phyloP scores from a whole-genome alignment of 2,113 vertebrate species.

The Chaenogobius annularis region DNA sequence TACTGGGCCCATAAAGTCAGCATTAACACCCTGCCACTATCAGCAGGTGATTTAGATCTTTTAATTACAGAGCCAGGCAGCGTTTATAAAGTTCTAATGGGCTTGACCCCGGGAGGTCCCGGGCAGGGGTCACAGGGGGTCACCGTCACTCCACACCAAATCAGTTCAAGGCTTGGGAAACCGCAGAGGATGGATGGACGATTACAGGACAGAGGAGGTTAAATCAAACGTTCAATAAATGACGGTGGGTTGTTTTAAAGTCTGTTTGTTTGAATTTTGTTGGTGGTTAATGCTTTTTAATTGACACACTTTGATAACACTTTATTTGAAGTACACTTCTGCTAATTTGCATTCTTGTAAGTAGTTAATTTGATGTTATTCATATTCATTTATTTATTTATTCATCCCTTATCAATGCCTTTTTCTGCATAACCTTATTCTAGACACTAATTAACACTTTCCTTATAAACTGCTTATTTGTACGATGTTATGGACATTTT shows the following conservation, averaged over 20 bases:
- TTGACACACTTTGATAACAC: too few species aligned
- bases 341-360: too few species aligned
- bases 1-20: conserved; percentile 53
- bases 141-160: conserved; percentile 57
- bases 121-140: conserved; percentile 51
- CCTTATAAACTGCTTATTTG: too few species aligned
- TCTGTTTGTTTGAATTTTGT: background rate
- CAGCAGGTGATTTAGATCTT: conserved; percentile 66
- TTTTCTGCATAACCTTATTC: too few species aligned
- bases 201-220: conserved; percentile 2
- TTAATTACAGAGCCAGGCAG: conserved; percentile 72
- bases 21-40: conserved; percentile 66
- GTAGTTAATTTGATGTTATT: too few species aligned
- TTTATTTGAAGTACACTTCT: too few species aligned
- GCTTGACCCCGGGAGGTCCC: conserved; percentile 47
- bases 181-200: background rate
- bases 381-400: too few species aligned
- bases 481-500: too few species aligned
- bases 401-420: too few species aligned
- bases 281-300: background rate
- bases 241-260: background rate
- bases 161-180: conserved; percentile 40
- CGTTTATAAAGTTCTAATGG: conserved; percentile 59
- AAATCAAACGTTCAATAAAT: background rate
- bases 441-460: too few species aligned